Evolutionary conservation across 2,797 vertebrate species (phyloP).

Genomic region (Trachops cirrhosus): DNA sequence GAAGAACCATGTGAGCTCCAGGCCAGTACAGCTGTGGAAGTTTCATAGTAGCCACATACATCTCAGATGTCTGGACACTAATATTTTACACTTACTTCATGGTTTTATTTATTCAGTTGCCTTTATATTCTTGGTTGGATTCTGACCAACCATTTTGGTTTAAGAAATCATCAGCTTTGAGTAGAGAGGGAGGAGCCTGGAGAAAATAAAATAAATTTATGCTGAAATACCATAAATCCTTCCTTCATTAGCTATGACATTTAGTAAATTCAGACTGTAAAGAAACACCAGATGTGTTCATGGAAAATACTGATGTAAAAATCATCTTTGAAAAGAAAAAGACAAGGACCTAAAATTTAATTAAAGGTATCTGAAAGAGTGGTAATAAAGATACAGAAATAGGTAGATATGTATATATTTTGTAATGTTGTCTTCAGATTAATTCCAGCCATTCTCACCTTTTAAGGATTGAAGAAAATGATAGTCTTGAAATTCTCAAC

Average conservation of each 20-base stretch:
- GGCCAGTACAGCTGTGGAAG: constrained; percentile 80
- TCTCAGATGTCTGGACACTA: constrained; percentile 84
- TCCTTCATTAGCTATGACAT: constrained; percentile 75
- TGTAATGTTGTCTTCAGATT: constrained; percentile 4
- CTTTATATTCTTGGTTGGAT: constrained; percentile 81
- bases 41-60: constrained; percentile 81
- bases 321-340: constrained; percentile 53
- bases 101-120: constrained; percentile 85
- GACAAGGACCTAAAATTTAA: constrained; percentile 20
- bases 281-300: constrained; percentile 62
- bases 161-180: constrained; percentile 70
- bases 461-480: background rate
- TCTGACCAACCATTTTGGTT: constrained; percentile 81
- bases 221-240: constrained; percentile 80
- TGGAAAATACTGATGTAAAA: constrained; percentile 68
- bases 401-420: background rate
- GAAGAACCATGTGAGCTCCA: constrained; percentile 76
- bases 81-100: constrained; percentile 90
- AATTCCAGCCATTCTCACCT: background rate
- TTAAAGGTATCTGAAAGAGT: background rate
- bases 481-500: constrained; percentile 13
- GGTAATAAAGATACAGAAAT: background rate
- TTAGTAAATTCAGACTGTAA: constrained; percentile 54
- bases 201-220: constrained; percentile 80
- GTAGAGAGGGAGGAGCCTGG: constrained; percentile 60